phyloP scores from a whole-genome alignment of 2,113 vertebrate genomes.

The Scomber japonicus region DNA sequence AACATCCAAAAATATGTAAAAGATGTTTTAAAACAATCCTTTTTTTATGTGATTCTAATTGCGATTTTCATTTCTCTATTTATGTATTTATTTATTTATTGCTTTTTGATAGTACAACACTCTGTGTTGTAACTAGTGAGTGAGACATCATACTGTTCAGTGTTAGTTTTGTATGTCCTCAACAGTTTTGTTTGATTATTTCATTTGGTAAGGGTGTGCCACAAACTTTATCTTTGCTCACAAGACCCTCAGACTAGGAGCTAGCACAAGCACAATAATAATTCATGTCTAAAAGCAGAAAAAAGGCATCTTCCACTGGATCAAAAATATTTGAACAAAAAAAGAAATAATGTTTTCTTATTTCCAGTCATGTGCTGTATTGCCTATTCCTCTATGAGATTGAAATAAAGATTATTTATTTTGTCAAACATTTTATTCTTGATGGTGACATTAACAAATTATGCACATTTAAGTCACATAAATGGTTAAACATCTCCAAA shows the following conservation, averaged over 20 bases:
- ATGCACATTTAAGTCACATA: background rate
- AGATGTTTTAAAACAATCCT: too few species aligned
- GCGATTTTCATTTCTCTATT: background rate
- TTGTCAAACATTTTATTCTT: conserved; percentile 33
- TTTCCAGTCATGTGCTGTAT: conserved; percentile 1
- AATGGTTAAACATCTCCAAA: background rate
- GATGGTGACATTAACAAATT: background rate
- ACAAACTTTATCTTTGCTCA: conserved; percentile 3
- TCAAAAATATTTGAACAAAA: conserved; percentile 10
- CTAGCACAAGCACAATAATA: background rate
- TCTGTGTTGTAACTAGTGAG: background rate
- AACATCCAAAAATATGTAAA: background rate
- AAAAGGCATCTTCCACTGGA: background rate
- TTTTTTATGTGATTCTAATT: background rate
- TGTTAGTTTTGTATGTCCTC: conserved; percentile 3
- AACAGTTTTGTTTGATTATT: conserved; percentile 6
- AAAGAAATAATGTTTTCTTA: background rate
- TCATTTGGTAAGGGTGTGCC: conserved; percentile 18
- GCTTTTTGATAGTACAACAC: background rate
- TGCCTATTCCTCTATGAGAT: conserved; percentile 12
- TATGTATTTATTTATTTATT: conserved; percentile 2
- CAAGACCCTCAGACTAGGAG: background rate
- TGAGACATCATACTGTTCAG: background rate
- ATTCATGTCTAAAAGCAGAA: background rate
- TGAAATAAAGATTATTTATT: conserved; percentile 58